Conservation (phyloP, 2,797 vertebrate species). For the Sebastes wilsoni region DNA sequence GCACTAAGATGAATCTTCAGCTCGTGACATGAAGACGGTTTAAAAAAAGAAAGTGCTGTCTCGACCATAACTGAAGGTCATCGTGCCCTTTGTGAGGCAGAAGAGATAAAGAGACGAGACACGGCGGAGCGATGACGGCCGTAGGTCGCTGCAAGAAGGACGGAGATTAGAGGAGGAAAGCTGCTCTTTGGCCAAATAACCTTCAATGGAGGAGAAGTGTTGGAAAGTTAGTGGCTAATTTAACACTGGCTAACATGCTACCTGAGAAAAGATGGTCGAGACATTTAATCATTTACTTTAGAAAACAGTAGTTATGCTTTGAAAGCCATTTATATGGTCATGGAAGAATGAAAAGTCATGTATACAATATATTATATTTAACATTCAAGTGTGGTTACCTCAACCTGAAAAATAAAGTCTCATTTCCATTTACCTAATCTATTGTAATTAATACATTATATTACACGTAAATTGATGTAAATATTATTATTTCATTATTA, state of each 20-base stretch:
- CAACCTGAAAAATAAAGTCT: neutral
- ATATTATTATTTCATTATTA: neutral
- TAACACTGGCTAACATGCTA: neutral
- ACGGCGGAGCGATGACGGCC: conserved; percentile 16
- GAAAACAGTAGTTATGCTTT: neutral
- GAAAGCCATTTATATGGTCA: neutral
- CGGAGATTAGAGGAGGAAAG: conserved; percentile 11
- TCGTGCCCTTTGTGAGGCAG: conserved; percentile 26
- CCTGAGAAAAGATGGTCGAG: neutral
- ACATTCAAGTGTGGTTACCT: neutral
- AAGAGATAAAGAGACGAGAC: conserved; percentile 42
- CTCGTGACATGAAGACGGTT: conserved; percentile 2
- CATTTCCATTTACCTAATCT: neutral
- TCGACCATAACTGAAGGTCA: conserved; percentile 46
- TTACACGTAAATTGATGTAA: neutral
- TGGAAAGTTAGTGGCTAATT: neutral
- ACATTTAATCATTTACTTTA: neutral
- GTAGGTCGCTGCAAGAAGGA: conserved; percentile 31
- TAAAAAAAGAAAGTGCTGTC: conserved; percentile 10
- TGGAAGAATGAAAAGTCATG: neutral
- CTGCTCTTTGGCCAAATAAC: conserved; percentile 12
- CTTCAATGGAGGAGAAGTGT: neutral
- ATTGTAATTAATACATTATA: neutral
- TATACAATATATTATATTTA: neutral
- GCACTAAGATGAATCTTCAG: conserved; percentile 15